Evolutionary conservation across 2,797 vertebrate genomes (phyloP), one percentile per base, ranked within the genome.

Genomic region (Mus minutoides): DNA sequence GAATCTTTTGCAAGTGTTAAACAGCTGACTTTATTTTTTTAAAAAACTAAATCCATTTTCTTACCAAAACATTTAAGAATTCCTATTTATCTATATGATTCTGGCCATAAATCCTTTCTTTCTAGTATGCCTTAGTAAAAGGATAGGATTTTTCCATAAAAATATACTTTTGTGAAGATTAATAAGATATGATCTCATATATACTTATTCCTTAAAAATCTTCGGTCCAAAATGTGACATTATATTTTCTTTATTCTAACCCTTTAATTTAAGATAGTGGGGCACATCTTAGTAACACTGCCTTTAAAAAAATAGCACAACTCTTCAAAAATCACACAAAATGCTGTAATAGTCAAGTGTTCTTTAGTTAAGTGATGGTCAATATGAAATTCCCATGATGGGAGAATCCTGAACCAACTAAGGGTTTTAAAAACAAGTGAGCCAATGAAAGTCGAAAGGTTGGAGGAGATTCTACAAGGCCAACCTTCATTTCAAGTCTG

Each of bases 1-100:
- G 88, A 93, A 95, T 96, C 60, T 95, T 95, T 95, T 95, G 56
- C 91, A 96, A 92, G 92, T 97, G 93, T 84, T 96, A 96, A 95
- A 88, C 90, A 97, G 73, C 78, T 96, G 88, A 93, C 16, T 92
- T 96, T 77, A 92, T 87, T 90, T 96, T 93, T 80, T 94, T 93
- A 96, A 95, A 94, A 85, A n/a, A 34, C 4, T 9, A 94, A 96
- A 88, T 90, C 77, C 52, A 95, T 94, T 85, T 90, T 95, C 49
- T 92, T 94, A 94, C 54, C 43, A 97, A 92, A 91, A 34, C 60
- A 60, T 17, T 62, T 8, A 60, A 75, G 49, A 88, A 88, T 34
- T 11, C 79, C 14, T 96, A 91, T 94, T 94, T 96, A 95, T 91
- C 95, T 92, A 95, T 52, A 71, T 91, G 87, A 94, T 95, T 96